Evolutionary conservation across 2,888 invertebrate genomes (phyloP), one percentile per base, ranked within the genome.

Genomic region (Spisula subtruncata): DNA sequence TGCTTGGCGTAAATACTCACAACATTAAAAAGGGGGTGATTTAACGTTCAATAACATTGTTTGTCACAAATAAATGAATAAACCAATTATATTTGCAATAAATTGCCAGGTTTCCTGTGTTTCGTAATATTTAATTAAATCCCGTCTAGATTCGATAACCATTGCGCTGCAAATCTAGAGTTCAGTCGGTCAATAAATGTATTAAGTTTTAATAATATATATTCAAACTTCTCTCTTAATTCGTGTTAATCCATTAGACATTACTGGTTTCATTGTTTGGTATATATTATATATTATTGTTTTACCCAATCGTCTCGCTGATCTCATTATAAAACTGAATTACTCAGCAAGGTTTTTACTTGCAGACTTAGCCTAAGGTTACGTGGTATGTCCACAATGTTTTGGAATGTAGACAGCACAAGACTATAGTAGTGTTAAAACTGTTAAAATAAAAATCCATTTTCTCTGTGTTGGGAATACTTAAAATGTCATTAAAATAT

Each of bases 301-400:
- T 25, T 66, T n/a, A 66, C n/a, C n/a, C 60, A 66, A 66, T 25
- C 25, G 5, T 51, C 51, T 14, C 14, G 51, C 60, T 10, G 25
- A 66, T n/a, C 60, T 66, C n/a, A 66, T 66, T 66, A 66, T n/a
- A 66, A n/a, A n/a, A n/a, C n/a, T 66, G 25, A 25, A 25, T n/a
- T 12, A 66, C 25, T 66, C 25, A 6, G n/a, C 25, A 66, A 10
- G 18, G 60, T n/a, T n/a, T n/a, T n/a, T n/a, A n/a, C n/a, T n/a
- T n/a, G n/a, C n/a, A n/a, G n/a, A n/a, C n/a, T n/a, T n/a, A n/a
- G n/a, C n/a, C n/a, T n/a, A n/a, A n/a, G n/a, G n/a, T n/a, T n/a
- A n/a, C n/a, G n/a, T n/a, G n/a, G n/a, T n/a, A n/a, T n/a, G n/a
- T n/a, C n/a, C n/a, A n/a, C n/a, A n/a, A n/a, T n/a, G n/a, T n/a